Conservation (phyloP, 1,140 invertebrate genomes). For the Nymphalis io region DNA sequence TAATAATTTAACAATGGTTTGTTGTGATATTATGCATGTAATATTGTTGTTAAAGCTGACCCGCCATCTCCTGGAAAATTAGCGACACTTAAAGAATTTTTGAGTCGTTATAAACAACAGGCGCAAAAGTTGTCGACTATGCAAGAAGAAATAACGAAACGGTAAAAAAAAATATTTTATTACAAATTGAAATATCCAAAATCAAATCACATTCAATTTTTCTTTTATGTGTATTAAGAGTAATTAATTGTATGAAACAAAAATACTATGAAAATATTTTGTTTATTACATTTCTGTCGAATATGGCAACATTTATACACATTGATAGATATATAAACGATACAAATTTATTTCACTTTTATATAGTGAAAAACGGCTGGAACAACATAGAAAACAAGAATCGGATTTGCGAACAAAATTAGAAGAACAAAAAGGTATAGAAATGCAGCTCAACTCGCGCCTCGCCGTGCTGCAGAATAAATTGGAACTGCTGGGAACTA, state of each 20-base stretch:
- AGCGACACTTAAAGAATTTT: slow-evolving; percentile 66
- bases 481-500: slow-evolving; percentile 57
- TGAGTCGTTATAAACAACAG: slow-evolving; percentile 66
- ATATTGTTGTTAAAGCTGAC: slow-evolving; percentile 47
- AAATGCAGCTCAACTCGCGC: slow-evolving; percentile 64
- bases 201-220: no score
- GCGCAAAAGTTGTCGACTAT: slow-evolving; percentile 58
- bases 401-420: slow-evolving; percentile 60
- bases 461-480: slow-evolving; percentile 67
- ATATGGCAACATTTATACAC: no score
- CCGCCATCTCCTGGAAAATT: slow-evolving; percentile 67
- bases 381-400: slow-evolving; percentile 66
- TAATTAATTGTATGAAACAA: no score
- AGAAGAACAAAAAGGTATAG: slow-evolving; percentile 68
- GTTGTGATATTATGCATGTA: neutral
- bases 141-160: slow-evolving; percentile 69
- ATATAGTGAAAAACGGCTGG: slow-evolving; percentile 63
- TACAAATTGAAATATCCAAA: no score
- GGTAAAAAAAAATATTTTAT: slow-evolving; percentile 42
- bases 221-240: no score
- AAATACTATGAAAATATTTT: no score
- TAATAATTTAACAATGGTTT: neutral
- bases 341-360: no score
- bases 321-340: no score
- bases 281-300: no score